Conservation (phyloP, 2,797 vertebrate genomes). For the Rhodeus uyekii region DNA sequence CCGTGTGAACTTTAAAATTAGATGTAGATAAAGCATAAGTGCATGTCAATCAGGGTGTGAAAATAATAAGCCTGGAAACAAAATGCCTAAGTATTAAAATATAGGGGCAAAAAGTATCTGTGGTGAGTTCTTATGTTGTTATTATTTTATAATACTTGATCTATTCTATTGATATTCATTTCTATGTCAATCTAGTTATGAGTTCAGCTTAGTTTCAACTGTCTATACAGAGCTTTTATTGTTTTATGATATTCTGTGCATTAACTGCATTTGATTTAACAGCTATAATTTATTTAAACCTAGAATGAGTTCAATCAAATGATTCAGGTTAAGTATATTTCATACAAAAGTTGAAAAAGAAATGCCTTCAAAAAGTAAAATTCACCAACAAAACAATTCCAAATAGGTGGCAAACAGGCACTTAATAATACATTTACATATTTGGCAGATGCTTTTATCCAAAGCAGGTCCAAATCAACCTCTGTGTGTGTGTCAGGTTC, state of each 20-base stretch:
- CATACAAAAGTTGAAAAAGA: not conserved
- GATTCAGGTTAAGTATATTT: not conserved
- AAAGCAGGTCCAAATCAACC: too few species aligned
- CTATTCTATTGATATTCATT: not conserved
- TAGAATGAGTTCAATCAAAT: not conserved
- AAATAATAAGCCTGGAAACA: not conserved
- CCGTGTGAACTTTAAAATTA: not conserved
- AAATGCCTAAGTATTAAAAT: not conserved
- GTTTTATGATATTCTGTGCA: not conserved
- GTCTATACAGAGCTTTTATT: not conserved
- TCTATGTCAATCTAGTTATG: too few species aligned
- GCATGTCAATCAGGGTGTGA: not conserved
- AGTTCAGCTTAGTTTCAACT: not conserved
- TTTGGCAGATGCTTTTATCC: too few species aligned
- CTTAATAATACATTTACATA: too few species aligned
- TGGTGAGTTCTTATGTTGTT: not conserved
- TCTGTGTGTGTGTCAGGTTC: too few species aligned
- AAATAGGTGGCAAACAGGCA: not conserved
- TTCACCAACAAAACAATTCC: not conserved
- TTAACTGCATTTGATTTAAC: not conserved
- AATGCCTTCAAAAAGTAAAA: not conserved
- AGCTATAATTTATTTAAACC: not conserved
- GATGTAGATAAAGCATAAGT: too few species aligned
- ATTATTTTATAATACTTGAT: not conserved
- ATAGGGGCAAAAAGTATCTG: not conserved